Evolutionary conservation across 2,113 vertebrate species (phyloP).

Genomic region (Lycaon pictus): DNA sequence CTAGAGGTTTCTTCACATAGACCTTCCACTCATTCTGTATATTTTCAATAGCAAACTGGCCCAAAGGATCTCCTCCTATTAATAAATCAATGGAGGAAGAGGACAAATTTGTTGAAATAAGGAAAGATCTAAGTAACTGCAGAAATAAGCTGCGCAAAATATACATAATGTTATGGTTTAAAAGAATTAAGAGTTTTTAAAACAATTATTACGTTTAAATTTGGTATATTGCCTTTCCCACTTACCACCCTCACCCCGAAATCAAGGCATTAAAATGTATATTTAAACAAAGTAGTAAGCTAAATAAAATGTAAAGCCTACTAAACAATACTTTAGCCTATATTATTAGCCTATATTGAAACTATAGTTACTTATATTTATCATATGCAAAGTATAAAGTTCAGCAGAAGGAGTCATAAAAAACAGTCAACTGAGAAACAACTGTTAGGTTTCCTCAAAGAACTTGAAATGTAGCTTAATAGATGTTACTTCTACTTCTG

Average conservation of each 20-base stretch:
- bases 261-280: background rate
- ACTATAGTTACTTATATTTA: background rate
- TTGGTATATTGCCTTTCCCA: background rate
- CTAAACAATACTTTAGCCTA: background rate
- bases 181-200: background rate
- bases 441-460: constrained; percentile 44
- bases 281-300: background rate
- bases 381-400: background rate
- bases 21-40: constrained; percentile 98
- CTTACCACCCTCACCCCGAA: background rate
- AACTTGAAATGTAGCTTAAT: background rate
- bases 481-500: background rate
- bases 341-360: background rate
- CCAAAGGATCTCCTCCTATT: constrained; percentile 95
- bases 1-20: constrained; percentile 95
- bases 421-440: background rate
- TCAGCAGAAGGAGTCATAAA: background rate
- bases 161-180: background rate
- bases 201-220: background rate
- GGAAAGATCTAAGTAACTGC: background rate
- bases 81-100: constrained; percentile 75
- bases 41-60: constrained; percentile 96
- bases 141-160: background rate
- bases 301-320: constrained; percentile 31
- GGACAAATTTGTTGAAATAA: background rate